A percentile compares a stretch with the other conserved stretches of the same genome.
Conservation (phyloP, 2,797 vertebrate genomes). For the Heliangelus exortis region DNA sequence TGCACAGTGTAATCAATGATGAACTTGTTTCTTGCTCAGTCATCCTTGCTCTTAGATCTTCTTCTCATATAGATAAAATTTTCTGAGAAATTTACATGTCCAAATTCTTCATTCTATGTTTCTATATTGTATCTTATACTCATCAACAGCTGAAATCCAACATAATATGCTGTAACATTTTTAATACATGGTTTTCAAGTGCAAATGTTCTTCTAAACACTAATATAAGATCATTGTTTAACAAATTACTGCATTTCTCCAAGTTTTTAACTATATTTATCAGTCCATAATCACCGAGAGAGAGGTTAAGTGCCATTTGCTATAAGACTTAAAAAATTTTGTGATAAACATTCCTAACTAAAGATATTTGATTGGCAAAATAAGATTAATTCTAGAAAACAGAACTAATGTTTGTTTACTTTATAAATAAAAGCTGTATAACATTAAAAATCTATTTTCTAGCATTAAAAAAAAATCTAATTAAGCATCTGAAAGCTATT, state of each 20-base stretch:
- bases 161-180: background rate
- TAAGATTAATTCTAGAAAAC: background rate
- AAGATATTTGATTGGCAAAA: background rate
- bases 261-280: background rate
- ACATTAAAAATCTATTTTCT: background rate
- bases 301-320: background rate
- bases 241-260: background rate
- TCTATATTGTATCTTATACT: background rate
- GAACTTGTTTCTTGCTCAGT: background rate
- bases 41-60: background rate
- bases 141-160: background rate
- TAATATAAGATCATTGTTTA: background rate
- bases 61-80: background rate
- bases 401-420: background rate
- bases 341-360: background rate
- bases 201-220: background rate
- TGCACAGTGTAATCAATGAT: background rate
- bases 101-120: background rate
- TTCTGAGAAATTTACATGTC: background rate
- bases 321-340: background rate
- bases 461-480: background rate
- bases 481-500: slow-evolving; percentile 25
- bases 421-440: background rate
- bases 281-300: too few relatives aligned
- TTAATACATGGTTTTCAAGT: background rate